Evolutionary conservation across 1,140 invertebrate genomes (phyloP), one percentile per base, ranked within the genome.

Genomic region (Plectrocnemia conspersa): DNA sequence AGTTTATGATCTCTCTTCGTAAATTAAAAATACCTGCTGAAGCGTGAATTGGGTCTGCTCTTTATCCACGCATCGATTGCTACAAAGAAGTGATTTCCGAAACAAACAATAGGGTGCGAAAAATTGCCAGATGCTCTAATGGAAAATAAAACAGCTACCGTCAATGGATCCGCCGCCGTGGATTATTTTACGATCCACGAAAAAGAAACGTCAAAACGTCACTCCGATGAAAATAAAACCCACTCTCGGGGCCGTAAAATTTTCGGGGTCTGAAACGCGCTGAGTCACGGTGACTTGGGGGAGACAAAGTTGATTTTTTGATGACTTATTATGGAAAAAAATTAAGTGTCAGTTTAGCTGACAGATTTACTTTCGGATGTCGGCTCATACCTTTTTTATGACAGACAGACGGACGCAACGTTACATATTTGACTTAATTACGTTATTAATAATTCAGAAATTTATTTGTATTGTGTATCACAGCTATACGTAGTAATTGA

Each of bases 251-350:
- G 46, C 23, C 33, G 33, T 47, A 50, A 50, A 50, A 38, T 33
- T 38, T 36, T n/a, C n/a, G n/a, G n/a, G n/a, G 27, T 33, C 32
- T 27, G 35, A 29, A 29, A 29, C 27, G 27, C 27, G 27, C n/a
- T 7, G 6, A 29, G 27, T 29, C 27, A 29, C 6, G n/a, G 27
- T 7, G n/a, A 29, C n/a, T 29, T 29, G 27, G n/a, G 4, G 35
- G 13, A 38, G 6, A 15, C 35, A 15, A 15, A 38, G 35, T 10
- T 38, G 35, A 38, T 10, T 48, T 48, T 48, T 48, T 48, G 45
- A 48, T 48, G 45, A 48, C 45, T 48, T 48, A 48, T 48, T 48
- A 24, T 48, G n/a, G n/a, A n/a, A n/a, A 33, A 48, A 48, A 48
- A 33, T 35, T 27, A 32, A 48, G 45, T 48, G 45, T 48, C 45